A percentile compares a stretch with the other conserved stretches of the same genome.
Conservation (phyloP, 2,888 invertebrate genomes). For the Amphimallon solstitiale region DNA sequence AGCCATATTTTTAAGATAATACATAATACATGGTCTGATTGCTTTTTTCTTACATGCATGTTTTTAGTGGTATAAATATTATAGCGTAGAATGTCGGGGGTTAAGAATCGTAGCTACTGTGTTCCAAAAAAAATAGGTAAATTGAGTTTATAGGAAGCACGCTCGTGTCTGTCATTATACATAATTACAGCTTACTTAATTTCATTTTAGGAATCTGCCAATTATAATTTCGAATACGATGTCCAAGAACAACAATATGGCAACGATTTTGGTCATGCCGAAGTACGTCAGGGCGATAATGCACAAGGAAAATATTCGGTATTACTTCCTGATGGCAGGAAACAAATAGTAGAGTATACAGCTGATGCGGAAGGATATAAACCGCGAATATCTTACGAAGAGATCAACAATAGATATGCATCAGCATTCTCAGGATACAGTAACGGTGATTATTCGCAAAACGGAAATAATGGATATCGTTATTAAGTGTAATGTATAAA, state of each 20-base stretch:
- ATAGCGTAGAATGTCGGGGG: no score
- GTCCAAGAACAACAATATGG: slow-evolving; percentile 82
- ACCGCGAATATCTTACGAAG: slow-evolving; percentile 83
- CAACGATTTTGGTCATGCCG: slow-evolving; percentile 84
- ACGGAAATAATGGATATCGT: no score
- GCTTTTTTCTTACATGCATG: no score
- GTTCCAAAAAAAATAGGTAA: no score
- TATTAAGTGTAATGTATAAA: no score
- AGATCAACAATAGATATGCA: slow-evolving; percentile 35
- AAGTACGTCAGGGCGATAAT: slow-evolving; percentile 82
- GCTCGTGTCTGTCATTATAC: no score
- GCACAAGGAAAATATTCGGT: slow-evolving; percentile 88
- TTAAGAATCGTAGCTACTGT: no score
- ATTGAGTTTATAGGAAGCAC: no score
- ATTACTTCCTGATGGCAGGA: slow-evolving; percentile 85
- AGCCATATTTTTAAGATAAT: no score
- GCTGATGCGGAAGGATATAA: slow-evolving; percentile 85
- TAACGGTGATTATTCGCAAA: background rate
- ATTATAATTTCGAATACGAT: slow-evolving; percentile 87
- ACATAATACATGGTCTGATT: no score
- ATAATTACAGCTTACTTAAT: no score
- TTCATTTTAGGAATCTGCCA: slow-evolving; percentile 76
- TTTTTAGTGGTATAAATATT: no score
- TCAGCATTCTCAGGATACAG: background rate
- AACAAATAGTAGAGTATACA: slow-evolving; percentile 86